These are phyloP conservation scores for Patiria miniata DNA, from an alignment of 35 echinoderm and acorn worm species.

Conservation along the genomic window DNA sequence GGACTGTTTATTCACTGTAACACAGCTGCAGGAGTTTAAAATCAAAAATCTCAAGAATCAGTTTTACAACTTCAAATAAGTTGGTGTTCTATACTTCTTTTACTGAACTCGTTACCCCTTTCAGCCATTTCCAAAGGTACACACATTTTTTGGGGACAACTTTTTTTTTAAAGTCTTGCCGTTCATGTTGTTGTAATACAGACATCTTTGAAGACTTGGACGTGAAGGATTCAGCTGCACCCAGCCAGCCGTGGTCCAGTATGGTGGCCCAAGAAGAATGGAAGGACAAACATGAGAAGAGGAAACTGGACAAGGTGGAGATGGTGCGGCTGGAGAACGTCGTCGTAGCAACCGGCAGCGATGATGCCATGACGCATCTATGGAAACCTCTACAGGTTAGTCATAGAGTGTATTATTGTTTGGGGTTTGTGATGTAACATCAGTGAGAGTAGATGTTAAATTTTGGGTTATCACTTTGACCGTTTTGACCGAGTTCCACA, in stretches of 20 bases:
- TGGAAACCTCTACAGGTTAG: slow-evolving; percentile 94
- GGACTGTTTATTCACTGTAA: too few species aligned
- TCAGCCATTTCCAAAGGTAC: too few species aligned
- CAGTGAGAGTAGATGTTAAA: neutral
- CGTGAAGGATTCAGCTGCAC: neutral
- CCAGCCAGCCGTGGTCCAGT: slow-evolving; percentile 51
- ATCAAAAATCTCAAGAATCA: too few species aligned
- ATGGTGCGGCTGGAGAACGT: slow-evolving; percentile 86
- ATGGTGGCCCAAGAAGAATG: slow-evolving; percentile 68
- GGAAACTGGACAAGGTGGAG: slow-evolving; percentile 78
- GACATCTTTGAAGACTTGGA: slow-evolving; percentile 34
- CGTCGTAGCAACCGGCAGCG: slow-evolving; percentile 68
- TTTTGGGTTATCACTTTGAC: too few species aligned
- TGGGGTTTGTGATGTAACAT: neutral
- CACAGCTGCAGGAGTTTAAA: too few species aligned
- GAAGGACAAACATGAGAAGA: slow-evolving; percentile 78
- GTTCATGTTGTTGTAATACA: neutral
- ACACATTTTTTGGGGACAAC: too few species aligned
- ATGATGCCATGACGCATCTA: slow-evolving; percentile 80
- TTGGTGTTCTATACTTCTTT: too few species aligned
- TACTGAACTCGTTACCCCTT: too few species aligned
- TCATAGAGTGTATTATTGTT: neutral
- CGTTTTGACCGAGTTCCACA: too few species aligned
- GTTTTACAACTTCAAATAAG: too few species aligned
- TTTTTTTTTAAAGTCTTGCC: too few species aligned